Base-by-base conservation (phyloP, 1,140 invertebrate genomes). In the Maconellicoccus hirsutus region DNA sequence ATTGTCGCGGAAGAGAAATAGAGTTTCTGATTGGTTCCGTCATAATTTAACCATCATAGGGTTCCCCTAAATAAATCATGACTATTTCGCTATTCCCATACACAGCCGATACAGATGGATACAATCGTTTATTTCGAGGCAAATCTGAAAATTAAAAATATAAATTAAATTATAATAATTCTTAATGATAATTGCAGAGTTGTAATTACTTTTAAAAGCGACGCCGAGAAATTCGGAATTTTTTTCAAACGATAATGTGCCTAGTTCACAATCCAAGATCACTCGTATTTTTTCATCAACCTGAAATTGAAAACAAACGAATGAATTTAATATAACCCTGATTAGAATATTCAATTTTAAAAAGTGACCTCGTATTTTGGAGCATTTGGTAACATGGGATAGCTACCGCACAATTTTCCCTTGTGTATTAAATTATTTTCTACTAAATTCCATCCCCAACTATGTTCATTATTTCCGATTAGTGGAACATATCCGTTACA, bases 41-140 rank as follows among this genome's bases (percentile, higher is more conserved):
- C n/a, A n/a, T n/a, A n/a, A 59, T 23, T 89, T 88, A 96, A 78
- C 95, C 96, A 86, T 97, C 94, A 75, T 96, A 79, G 21, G 95
- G 95, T 66, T 89, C 87, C 73, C 96, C 96, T 74, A 97, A 82
- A 80, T 98, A 98, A n/a, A 98, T 92, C 95, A 98, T 98, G 25
- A 96, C 97, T n/a, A 98, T 94, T 86, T 98, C 96, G 29, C 96
- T 98, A 80, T 98, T 98, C 73, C 96, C 96, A 84, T 98, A 98
- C 33, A 98, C 96, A 70, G 95, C 96, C 71, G 95, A 98, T 72
- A 98, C 92, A 73, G 95, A 92, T 72, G 96, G 96, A 81, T 93
- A 98, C 70, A 98, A 82, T 81, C 88, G 92, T 80, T 93, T 94
- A 69, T 70, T 70, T 78, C 93, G 90, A 74, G 94, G 96, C 78